Base-by-base conservation (phyloP, 2,797 vertebrate species). In the Loriculus beryllinus region DNA sequence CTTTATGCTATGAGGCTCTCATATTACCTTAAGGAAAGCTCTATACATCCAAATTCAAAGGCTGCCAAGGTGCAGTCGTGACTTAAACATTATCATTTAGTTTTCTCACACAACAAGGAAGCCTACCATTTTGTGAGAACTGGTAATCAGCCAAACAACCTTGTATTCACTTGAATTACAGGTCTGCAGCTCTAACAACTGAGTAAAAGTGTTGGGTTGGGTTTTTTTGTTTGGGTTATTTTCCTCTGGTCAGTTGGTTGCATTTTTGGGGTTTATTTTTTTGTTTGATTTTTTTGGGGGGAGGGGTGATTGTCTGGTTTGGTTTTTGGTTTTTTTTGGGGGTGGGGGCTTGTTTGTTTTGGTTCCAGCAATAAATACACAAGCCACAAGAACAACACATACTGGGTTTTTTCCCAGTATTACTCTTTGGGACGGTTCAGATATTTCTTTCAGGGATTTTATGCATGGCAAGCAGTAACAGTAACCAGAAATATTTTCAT, bases 131-230 rank as follows among this genome's bases (percentile, higher is more conserved):
- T 84, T 48, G 81, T 49, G 82, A 43, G 93, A 96, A 96, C 31
- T 92, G 68, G 81, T 90, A 83, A 94, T 83, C 96, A 97, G 88
- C 69, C 93, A 85, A 84, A 85, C 81, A 72, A 97, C 91, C 81
- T 35, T 42, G 42, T 35, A 10, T 63, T 62, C 59, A 25, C 82
- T 89, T 88, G 76, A 91, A 72, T 78, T 91, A 45, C 51, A 90
- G 80, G 29, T 40, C 76, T 49, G 60, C 14, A 51, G 56, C 64
- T 93, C 67, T 85, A 92, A 92, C 42, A 83, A 65, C 31, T 25
- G 14, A 60, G 57, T 28, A 71, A 33, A 94, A 91, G 49, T 12
- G 15, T 40, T 81, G 29, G 70, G 89, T 40, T 48, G 57, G 26
- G 10, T 3, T 23, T 47, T 65, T 8, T 47, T 35, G 54, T 25